These are phyloP conservation scores for Nymphalis urticae DNA, from an alignment of 2,888 invertebrate genomes.

Conservation along the genomic window DNA sequence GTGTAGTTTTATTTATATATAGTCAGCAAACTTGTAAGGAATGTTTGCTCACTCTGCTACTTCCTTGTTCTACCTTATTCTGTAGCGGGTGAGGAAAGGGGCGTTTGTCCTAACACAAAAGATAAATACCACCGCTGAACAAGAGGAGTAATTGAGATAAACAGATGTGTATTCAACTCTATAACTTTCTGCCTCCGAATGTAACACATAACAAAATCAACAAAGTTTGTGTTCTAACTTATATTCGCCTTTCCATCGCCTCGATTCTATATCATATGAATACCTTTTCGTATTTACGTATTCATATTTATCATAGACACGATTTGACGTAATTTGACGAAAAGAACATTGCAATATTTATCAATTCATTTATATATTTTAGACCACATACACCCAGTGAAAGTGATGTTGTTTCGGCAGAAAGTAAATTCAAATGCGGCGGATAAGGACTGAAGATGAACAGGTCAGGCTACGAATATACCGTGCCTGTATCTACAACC, in stretches of 20 bases:
- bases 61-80: constrained; percentile 66
- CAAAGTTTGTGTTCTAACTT: constrained; percentile 60
- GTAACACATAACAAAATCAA: constrained; percentile 68
- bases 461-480: constrained; percentile 79
- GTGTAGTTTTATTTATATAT: constrained; percentile 24
- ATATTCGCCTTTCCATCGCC: constrained; percentile 41
- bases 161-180: constrained; percentile 69
- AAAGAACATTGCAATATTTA: constrained; percentile 56
- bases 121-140: constrained; percentile 72
- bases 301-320: too few species aligned
- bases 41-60: constrained; percentile 66
- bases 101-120: constrained; percentile 69
- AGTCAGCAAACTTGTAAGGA: constrained; percentile 47
- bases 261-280: constrained; percentile 37
- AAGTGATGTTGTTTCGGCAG: constrained; percentile 38
- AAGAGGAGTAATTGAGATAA: constrained; percentile 75
- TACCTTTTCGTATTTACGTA: constrained; percentile 26
- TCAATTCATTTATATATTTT: constrained; percentile 4
- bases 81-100: constrained; percentile 49
- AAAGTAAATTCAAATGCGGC: constrained; percentile 76
- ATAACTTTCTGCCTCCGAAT: constrained; percentile 65
- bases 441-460: constrained; percentile 76
- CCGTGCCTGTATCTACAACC: constrained; percentile 74
- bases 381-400: constrained; percentile 23
- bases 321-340: constrained; percentile 16